Evolutionary conservation across 2,797 vertebrate species (phyloP).

Genomic region (Hirundo rustica): DNA sequence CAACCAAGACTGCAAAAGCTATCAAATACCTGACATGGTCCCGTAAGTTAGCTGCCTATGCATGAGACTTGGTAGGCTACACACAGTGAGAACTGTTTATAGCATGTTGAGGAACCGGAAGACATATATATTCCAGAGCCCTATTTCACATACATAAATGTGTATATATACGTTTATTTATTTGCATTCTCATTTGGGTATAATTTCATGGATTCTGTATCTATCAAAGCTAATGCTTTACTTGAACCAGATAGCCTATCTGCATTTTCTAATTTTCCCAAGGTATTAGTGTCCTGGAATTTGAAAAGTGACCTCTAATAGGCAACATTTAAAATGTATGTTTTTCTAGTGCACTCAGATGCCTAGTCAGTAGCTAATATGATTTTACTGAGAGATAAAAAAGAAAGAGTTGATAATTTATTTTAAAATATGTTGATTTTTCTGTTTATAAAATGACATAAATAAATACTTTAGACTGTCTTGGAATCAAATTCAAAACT

Average conservation of each 20-base stretch:
- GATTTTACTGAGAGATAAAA: background rate
- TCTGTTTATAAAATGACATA: background rate
- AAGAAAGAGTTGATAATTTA: background rate
- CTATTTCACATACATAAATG: background rate
- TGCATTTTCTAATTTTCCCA: background rate
- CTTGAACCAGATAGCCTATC: background rate
- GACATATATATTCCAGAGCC: background rate
- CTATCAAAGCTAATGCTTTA: background rate
- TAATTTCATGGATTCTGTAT: background rate
- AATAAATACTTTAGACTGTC: background rate
- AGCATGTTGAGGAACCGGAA: background rate
- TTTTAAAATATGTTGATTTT: background rate
- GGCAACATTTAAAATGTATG: background rate
- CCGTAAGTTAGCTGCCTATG: background rate
- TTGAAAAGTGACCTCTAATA: background rate
- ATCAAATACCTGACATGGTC: background rate
- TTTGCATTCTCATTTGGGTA: background rate
- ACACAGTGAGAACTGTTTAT: background rate
- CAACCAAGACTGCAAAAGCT: background rate
- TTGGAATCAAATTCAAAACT: background rate
- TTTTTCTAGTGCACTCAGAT: background rate
- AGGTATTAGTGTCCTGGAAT: background rate
- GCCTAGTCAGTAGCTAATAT: background rate
- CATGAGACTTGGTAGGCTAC: background rate
- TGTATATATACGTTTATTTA: background rate